Conservation (phyloP, 2,888 invertebrate genomes). For the Agonopterix arenella region DNA sequence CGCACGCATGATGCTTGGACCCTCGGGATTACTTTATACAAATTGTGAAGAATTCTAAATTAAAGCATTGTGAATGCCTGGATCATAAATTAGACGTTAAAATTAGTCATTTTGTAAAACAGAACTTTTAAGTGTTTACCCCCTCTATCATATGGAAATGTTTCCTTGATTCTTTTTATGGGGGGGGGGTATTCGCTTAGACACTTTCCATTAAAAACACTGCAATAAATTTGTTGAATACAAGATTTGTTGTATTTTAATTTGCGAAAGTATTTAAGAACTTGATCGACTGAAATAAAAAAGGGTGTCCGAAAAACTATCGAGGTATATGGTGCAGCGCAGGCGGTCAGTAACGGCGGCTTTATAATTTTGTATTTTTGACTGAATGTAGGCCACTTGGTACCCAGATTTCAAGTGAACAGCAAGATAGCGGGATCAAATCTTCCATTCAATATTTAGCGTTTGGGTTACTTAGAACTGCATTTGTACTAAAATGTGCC, state of each 20-base stretch:
- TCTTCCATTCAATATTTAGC: too few species aligned
- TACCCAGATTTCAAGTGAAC: too few species aligned
- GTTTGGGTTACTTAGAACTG: too few species aligned
- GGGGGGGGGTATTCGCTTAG: conserved; percentile 46
- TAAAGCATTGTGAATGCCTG: conserved; percentile 61
- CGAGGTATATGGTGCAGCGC: too few species aligned
- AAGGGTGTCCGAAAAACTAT: too few species aligned
- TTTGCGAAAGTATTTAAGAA: background rate
- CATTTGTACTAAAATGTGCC: too few species aligned
- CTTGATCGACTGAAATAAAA: too few species aligned
- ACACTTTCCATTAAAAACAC: conserved; percentile 43
- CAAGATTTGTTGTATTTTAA: background rate
- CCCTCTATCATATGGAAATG: conserved; percentile 22
- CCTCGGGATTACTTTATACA: conserved; percentile 11
- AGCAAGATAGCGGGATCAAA: too few species aligned
- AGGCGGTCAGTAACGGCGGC: too few species aligned
- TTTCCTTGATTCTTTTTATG: conserved; percentile 12
- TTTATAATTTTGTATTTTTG: too few species aligned
- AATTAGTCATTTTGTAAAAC: conserved; percentile 35
- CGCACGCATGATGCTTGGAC: too few species aligned
- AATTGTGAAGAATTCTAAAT: conserved; percentile 33
- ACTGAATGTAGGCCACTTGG: too few species aligned
- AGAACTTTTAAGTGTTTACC: conserved; percentile 43
- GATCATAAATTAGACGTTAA: conserved; percentile 34
- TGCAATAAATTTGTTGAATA: conserved; percentile 62